Evolutionary conservation across 2,113 vertebrate species (phyloP), one percentile per base, ranked within the genome.

Genomic region (Macquaria australasica): DNA sequence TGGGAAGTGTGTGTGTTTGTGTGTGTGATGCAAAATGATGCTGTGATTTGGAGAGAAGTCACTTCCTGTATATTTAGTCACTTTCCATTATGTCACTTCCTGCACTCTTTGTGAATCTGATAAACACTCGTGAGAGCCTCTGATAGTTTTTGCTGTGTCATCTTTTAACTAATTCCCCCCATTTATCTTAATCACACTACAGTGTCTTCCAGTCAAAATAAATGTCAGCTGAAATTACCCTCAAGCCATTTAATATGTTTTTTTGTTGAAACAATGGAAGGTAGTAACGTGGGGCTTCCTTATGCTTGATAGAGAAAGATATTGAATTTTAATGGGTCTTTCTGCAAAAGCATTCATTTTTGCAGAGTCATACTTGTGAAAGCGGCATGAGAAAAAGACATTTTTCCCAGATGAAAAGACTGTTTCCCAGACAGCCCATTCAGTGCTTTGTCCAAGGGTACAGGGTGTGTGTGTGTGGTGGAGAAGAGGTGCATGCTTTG

Each of bases 291-390:
- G 18, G 25, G 39, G 23, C 60, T 41, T 81, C 51, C 53, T 79
- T 8, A 15, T 51, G 68, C 20, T 69, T 0, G 5, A 59, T 1
- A 23, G 45, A 78, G 51, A 81, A 53, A 34, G 21, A 16, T 66
- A 64, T 82, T 77, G 84, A 91, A 91, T 91, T 63, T 81, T 1
- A 89, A 87, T 87, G 59, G 15, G 6, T 62, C 23, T 28, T 39
- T 83, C 74, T 74, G 77, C 75, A 79, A 87, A 84, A 39, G 73
- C 25, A 21, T 59, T 77, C 23, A n/a, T 85, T 92, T 92, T 86
- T 91, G 84, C 89, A 50, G 74, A 83, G 86, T 93, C 93, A 93
- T 69, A 23, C 69, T 59, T 59, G 73, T 73, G 73, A 88, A 75
- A 85, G 76, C 3, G n/a, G 45, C 82, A 74, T 1, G 85, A 75